A percentile compares a stretch with the other conserved stretches of the same genome.
phyloP scores from a whole-genome alignment of 2,797 vertebrate species.

The Epinephelus coioides region DNA sequence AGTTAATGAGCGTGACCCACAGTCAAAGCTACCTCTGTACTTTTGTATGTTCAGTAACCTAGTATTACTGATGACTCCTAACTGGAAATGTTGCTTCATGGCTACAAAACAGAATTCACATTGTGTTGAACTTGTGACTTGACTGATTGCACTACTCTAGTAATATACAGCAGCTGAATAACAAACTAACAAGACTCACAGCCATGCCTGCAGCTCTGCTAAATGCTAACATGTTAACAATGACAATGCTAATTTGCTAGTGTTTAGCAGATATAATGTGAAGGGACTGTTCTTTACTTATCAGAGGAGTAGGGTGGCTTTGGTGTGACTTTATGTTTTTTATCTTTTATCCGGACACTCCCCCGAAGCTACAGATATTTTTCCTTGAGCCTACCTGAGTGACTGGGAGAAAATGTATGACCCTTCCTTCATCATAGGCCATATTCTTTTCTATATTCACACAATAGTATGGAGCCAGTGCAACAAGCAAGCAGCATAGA shows the following conservation, averaged over 20 bases:
- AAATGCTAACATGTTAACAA: not conserved
- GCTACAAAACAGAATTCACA: not conserved
- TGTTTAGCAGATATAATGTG: not conserved
- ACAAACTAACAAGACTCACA: not conserved
- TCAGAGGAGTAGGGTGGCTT: too few species aligned
- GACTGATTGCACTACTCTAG: not conserved
- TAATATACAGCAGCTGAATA: not conserved
- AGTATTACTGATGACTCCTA: not conserved
- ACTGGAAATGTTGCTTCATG: not conserved
- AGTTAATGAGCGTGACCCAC: not conserved
- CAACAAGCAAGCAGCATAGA: too few species aligned
- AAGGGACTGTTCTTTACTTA: too few species aligned
- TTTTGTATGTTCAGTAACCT: not conserved
- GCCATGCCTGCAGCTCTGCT: not conserved
- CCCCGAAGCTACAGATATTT: too few species aligned
- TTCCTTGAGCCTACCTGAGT: too few species aligned
- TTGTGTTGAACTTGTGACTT: not conserved
- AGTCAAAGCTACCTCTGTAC: not conserved
- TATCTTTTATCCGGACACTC: too few species aligned
- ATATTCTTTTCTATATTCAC: too few species aligned
- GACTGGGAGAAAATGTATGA: too few species aligned
- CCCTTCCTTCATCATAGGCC: too few species aligned
- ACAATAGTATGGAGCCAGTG: too few species aligned
- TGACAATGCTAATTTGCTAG: not conserved
- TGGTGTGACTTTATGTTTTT: too few species aligned